Conservation (phyloP, 2,113 vertebrate species). For the Nerophis ophidion region DNA sequence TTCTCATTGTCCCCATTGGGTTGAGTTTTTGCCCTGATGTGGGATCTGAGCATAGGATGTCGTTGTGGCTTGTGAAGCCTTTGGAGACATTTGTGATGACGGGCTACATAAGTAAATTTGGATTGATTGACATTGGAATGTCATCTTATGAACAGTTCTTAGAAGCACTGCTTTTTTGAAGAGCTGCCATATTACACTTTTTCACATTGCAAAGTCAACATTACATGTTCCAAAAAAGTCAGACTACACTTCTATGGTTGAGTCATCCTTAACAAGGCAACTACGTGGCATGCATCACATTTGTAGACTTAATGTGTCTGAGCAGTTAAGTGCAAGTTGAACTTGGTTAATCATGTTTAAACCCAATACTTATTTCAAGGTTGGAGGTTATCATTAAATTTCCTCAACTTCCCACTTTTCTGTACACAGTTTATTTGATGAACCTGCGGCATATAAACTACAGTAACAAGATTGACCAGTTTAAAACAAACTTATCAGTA, state of each 20-base stretch:
- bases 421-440: constrained; percentile 16
- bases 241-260: constrained; percentile 25
- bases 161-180: too few relatives aligned
- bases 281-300: too few relatives aligned
- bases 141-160: too few relatives aligned
- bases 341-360: constrained; percentile 5
- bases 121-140: too few relatives aligned
- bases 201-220: constrained; percentile 35
- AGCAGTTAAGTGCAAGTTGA: constrained; percentile 22
- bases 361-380: constrained; percentile 16
- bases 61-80: too few relatives aligned
- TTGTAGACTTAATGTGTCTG: constrained; percentile 17
- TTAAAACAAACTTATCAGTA: constrained; percentile 19
- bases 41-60: too few relatives aligned
- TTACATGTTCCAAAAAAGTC: constrained; percentile 32
- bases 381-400: constrained; percentile 13
- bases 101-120: too few relatives aligned
- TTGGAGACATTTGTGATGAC: too few relatives aligned
- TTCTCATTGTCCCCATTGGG: too few relatives aligned
- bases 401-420: constrained; percentile 18
- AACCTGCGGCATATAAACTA: neutral
- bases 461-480: constrained; percentile 37
- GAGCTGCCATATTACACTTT: neutral
- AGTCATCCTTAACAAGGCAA: constrained; percentile 24
- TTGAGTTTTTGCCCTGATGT: too few relatives aligned